Evolutionary conservation across 2,113 vertebrate species (phyloP), one percentile per base, ranked within the genome.

Genomic region (Stomatorhinus ivindoensis): DNA sequence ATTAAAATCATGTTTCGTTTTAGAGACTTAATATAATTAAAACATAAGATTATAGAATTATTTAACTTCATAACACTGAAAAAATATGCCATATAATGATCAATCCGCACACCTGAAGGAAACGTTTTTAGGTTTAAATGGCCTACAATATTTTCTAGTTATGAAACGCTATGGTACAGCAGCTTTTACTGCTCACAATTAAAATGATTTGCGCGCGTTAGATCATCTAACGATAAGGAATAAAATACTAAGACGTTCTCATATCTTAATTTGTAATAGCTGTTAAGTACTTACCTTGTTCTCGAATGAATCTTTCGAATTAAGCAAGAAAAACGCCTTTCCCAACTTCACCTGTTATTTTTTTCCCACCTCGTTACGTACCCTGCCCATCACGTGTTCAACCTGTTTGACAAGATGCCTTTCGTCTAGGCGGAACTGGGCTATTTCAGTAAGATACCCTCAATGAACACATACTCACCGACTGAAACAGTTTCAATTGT

Each of bases 321-420:
- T 48, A 82, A 89, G 4, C 31, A 19, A 82, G 47, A 13, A 1
- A 58, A 65, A 73, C 47, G 87, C 35, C 73, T 48, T 21, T 51
- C 31, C 86, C 46, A n/a, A 90, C 69, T 89, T 53, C 88, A 84
- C 76, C 35, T 88, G n/a, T 50, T 80, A 76, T 76, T 90, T 84
- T 55, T 15, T 24, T 2, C 31, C 42, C 17, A 27, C 69, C 50
- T 42, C 51, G 51, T 31, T n/a, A 82, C 8, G 11, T 35, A 84
- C 53, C 84, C 48, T 87, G 24, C 24, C 86, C 47, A 65, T 87
- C 88, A 85, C 73, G 31, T 7, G 51, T 31, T 65, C 92, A 94
- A 95, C 94, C 94, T 88, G 95, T 94, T 92, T 44, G 90, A 86
- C 94, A 58, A 47, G 94, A 95, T 95, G 90, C 21, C 91, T 87